Percentiles rank a stretch among this genome's conserved stretches.
Conservation (phyloP, 1,140 invertebrate genomes). For the Drosophila nasuta region DNA sequence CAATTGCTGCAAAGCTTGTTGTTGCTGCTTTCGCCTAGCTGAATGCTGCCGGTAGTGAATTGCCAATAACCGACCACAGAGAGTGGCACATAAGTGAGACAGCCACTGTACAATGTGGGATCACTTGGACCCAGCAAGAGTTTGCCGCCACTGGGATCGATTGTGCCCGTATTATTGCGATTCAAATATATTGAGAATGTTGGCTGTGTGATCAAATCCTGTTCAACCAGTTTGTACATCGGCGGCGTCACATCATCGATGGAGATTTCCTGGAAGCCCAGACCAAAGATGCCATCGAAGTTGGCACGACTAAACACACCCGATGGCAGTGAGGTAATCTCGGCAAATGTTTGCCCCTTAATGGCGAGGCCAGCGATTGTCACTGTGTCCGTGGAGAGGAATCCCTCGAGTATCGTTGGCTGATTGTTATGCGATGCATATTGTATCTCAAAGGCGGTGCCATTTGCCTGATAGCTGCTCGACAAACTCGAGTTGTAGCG, state of each 20-base stretch:
- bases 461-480: slow-evolving; percentile 93
- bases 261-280: slow-evolving; percentile 94
- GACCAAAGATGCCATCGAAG: slow-evolving; percentile 98
- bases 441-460: slow-evolving; percentile 94
- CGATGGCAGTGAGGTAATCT: slow-evolving; percentile 94
- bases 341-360: slow-evolving; percentile 95
- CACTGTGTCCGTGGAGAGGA: slow-evolving; percentile 95
- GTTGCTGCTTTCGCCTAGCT: too few species aligned
- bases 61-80: slow-evolving; percentile 97
- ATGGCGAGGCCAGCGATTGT: slow-evolving; percentile 84
- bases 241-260: slow-evolving; percentile 87
- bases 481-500: slow-evolving; percentile 96
- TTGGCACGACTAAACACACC: slow-evolving; percentile 95
- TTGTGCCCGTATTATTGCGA: slow-evolving; percentile 87
- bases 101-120: slow-evolving; percentile 93
- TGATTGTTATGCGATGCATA: slow-evolving; percentile 96
- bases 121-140: slow-evolving; percentile 97
- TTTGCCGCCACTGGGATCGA: slow-evolving; percentile 92
- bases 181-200: slow-evolving; percentile 96
- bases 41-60: slow-evolving; percentile 91
- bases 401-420: slow-evolving; percentile 87
- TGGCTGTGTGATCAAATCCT: slow-evolving; percentile 90
- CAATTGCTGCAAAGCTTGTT: too few species aligned
- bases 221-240: slow-evolving; percentile 93
- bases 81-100: slow-evolving; percentile 95